Percentiles rank a stretch among this genome's conserved stretches.
Evolutionary conservation across 2,888 invertebrate species (phyloP).

Genomic region (Rhorus exstirpatorius): DNA sequence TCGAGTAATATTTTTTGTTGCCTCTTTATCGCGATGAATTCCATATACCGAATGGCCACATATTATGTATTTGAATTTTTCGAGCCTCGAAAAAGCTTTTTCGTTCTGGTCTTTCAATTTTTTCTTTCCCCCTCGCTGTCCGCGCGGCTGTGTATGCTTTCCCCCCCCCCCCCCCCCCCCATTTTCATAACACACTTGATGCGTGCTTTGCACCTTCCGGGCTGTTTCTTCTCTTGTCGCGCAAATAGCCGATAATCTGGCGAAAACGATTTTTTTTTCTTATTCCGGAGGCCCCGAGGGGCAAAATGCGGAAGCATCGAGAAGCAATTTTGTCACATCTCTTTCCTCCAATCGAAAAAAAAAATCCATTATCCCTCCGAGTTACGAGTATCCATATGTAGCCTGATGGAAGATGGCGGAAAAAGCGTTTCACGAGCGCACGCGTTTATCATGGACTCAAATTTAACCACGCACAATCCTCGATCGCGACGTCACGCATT

Average conservation of each 20-base stretch:
- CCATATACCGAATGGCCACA: background rate
- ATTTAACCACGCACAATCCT: slow-evolving; percentile 28
- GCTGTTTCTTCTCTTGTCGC: background rate
- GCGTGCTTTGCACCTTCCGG: slow-evolving; percentile 28
- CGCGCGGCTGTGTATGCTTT: background rate
- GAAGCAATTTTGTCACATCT: background rate
- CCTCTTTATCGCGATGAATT: background rate
- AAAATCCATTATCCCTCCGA: slow-evolving; percentile 40
- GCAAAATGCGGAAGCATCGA: slow-evolving; percentile 5
- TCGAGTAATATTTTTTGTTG: background rate
- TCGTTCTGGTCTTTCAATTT: background rate
- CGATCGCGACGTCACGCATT: slow-evolving; percentile 44
- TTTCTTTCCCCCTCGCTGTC: background rate
- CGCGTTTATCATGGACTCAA: slow-evolving; percentile 22
- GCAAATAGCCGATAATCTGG: slow-evolving; percentile 33
- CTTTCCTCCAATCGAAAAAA: too few relatives aligned
- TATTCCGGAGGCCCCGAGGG: slow-evolving; percentile 8
- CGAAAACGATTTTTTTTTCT: slow-evolving; percentile 35
- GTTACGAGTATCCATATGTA: background rate
- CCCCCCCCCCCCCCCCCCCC: slow-evolving; percentile 7
- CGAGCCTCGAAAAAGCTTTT: background rate
- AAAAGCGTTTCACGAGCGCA: background rate
- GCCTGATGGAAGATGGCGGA: too few relatives aligned
- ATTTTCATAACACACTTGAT: slow-evolving; percentile 45
- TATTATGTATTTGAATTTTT: background rate